phyloP scores from a whole-genome alignment of 2,113 vertebrate species.

The Phylloscopus whistleri region DNA sequence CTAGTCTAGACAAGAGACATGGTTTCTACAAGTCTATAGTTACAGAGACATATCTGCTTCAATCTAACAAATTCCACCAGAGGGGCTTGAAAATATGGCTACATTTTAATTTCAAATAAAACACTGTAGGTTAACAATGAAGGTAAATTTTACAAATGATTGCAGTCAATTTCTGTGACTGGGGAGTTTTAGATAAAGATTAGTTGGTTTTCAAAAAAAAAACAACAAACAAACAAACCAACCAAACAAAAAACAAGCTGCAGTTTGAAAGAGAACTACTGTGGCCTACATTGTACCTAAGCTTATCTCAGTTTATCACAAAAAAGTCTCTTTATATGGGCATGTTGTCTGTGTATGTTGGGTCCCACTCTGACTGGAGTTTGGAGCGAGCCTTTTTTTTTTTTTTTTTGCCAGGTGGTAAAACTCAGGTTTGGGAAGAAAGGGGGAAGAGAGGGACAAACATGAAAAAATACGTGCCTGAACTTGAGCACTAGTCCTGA shows the following conservation, averaged over 20 bases:
- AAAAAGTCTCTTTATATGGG: neutral
- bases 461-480: neutral
- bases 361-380: neutral
- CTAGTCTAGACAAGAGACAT: neutral
- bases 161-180: neutral
- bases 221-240: neutral
- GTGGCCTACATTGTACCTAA: neutral
- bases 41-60: neutral
- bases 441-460: neutral
- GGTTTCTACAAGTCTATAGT: neutral
- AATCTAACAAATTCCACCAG: neutral
- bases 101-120: neutral
- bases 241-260: neutral
- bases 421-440: neutral
- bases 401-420: neutral
- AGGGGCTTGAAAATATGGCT: neutral
- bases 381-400: neutral
- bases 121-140: neutral
- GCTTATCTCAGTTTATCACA: neutral
- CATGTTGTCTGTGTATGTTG: neutral
- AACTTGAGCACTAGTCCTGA: neutral
- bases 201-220: neutral
- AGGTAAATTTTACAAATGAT: neutral
- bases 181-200: neutral
- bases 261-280: neutral